These are phyloP conservation scores for Setipinna tenuifilis DNA, from an alignment of 2,797 vertebrate genomes.

Conservation along the genomic window DNA sequence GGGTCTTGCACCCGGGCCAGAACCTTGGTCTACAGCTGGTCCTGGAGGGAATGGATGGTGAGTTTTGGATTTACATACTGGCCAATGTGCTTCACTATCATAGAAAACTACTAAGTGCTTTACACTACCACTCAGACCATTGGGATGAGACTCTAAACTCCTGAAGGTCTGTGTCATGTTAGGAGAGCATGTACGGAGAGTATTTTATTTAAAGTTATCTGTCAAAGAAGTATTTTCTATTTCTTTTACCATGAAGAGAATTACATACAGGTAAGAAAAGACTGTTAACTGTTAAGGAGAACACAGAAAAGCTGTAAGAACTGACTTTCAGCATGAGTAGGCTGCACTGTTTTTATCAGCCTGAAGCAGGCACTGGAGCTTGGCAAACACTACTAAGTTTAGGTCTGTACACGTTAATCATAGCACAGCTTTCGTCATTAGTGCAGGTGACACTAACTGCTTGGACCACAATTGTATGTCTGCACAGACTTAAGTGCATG, in stretches of 20 bases:
- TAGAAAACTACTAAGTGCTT: not conserved
- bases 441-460: too few relatives aligned
- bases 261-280: not conserved
- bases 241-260: not conserved
- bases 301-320: not conserved
- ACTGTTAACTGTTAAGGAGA: not conserved
- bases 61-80: conserved; percentile 58
- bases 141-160: too few relatives aligned
- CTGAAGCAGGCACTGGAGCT: too few relatives aligned
- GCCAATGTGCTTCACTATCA: not conserved
- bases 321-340: not conserved
- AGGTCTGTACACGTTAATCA: too few relatives aligned
- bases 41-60: conserved; percentile 84
- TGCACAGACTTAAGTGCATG: too few relatives aligned
- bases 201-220: too few relatives aligned
- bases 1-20: conserved; percentile 88
- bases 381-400: too few relatives aligned
- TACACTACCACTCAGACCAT: not conserved
- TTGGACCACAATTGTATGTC: too few relatives aligned
- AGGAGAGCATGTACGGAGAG: too few relatives aligned
- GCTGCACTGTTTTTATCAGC: not conserved
- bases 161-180: too few relatives aligned
- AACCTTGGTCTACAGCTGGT: conserved; percentile 90
- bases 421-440: too few relatives aligned
- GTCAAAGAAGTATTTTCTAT: too few relatives aligned